Conservation (phyloP, 2,888 invertebrate species). For the Gasteruption jaculator region DNA sequence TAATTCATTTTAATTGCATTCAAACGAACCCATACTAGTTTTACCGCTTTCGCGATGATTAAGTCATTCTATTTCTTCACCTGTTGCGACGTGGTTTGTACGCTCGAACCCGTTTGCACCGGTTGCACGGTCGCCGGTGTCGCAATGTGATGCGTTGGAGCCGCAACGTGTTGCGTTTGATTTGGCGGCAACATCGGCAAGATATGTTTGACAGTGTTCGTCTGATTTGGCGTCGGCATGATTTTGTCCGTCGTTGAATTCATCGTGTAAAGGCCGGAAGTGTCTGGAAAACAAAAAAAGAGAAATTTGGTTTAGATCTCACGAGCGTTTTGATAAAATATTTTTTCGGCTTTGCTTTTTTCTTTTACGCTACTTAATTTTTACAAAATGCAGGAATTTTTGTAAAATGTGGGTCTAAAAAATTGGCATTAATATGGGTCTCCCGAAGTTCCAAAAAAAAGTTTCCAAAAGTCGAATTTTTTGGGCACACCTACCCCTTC, state of each 20-base stretch:
- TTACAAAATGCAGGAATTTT: too few species aligned
- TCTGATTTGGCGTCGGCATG: conserved; percentile 32
- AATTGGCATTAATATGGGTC: too few species aligned
- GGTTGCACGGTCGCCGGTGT: conserved; percentile 51
- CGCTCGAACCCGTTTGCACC: conserved; percentile 38
- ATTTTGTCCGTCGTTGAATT: conserved; percentile 53
- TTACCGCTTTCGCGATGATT: too few species aligned
- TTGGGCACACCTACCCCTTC: too few species aligned
- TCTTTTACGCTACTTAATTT: too few species aligned
- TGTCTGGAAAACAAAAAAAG: conserved; percentile 27
- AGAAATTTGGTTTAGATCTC: too few species aligned
- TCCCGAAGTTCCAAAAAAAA: too few species aligned
- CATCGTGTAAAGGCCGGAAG: conserved; percentile 55
- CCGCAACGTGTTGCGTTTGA: conserved; percentile 49
- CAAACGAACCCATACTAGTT: conserved; percentile 1
- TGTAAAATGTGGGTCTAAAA: too few species aligned
- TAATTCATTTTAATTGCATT: conserved; percentile 3
- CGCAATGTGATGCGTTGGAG: conserved; percentile 50
- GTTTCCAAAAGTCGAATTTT: too few species aligned
- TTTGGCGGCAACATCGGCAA: conserved; percentile 51
- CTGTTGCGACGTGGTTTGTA: conserved; percentile 34
- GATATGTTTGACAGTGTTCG: conserved; percentile 52
- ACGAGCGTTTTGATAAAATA: not conserved
- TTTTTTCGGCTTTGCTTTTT: too few species aligned
- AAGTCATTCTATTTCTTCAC: too few species aligned